Percentiles rank a stretch among this genome's conserved stretches.
These are phyloP conservation scores for Rhea americana DNA, from an alignment of 2,113 vertebrate species.

Conservation along the genomic window DNA sequence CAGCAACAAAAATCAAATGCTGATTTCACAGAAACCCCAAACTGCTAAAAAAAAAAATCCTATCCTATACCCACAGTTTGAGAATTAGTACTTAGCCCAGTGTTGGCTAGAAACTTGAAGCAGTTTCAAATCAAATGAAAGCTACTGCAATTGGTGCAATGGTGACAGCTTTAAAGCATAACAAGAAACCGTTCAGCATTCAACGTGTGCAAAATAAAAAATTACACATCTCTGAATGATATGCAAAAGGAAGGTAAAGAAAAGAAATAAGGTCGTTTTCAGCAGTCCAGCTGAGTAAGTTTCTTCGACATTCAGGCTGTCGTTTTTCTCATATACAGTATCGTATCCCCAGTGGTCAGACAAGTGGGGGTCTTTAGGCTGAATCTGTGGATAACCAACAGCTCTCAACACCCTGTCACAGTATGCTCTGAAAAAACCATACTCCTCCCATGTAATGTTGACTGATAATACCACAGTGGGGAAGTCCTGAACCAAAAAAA, in stretches of 20 bases:
- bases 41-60: not conserved
- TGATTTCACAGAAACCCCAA: not conserved
- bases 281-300: not conserved
- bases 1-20: not conserved
- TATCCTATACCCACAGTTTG: not conserved
- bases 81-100: not conserved
- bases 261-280: not conserved
- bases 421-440: not conserved
- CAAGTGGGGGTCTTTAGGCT: rapidly evolving
- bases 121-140: not conserved
- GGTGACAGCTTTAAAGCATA: not conserved
- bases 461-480: not conserved
- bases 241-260: not conserved
- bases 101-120: not conserved
- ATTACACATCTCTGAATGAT: not conserved
- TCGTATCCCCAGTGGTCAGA: not conserved
- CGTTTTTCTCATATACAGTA: not conserved
- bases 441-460: not conserved
- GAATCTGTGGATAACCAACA: not conserved
- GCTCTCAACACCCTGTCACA: not conserved
- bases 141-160: not conserved
- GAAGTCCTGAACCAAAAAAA: not conserved
- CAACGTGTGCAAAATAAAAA: not conserved
- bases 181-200: not conserved
- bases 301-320: not conserved